Evolutionary conservation across 2,113 vertebrate species (phyloP).

Genomic region (Nansenia antarctica): DNA sequence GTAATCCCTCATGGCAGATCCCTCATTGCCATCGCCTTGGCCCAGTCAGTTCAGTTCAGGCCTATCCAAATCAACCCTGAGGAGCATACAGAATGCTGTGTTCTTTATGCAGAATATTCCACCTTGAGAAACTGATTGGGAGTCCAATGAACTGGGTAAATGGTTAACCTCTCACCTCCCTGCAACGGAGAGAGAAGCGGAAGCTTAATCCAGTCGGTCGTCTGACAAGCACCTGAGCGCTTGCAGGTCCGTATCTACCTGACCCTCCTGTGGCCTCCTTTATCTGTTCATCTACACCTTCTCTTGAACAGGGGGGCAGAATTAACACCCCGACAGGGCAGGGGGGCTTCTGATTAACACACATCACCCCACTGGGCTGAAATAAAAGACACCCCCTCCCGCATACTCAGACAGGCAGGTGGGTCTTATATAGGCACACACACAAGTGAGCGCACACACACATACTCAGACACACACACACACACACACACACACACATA

Average conservation of each 20-base stretch:
- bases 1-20: constrained; percentile 63
- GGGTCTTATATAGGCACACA: no score
- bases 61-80: constrained; percentile 72
- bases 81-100: constrained; percentile 86
- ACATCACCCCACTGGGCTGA: constrained; percentile 80
- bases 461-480: no score
- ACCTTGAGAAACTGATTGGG: constrained; percentile 84
- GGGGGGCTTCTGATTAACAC: constrained; percentile 90
- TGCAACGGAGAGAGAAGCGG: constrained; percentile 77
- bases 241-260: constrained; percentile 89
- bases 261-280: constrained; percentile 92
- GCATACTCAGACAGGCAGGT: no score
- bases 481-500: no score
- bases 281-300: constrained; percentile 99
- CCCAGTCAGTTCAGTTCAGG: not conserved
- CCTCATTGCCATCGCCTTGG: not conserved
- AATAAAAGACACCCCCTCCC: constrained; percentile 62
- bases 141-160: constrained; percentile 92
- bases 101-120: constrained; percentile 91
- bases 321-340: constrained; percentile 91
- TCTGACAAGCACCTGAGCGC: constrained; percentile 94
- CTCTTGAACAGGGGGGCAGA: constrained; percentile 86
- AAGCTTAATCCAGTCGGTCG: constrained; percentile 97
- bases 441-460: no score
- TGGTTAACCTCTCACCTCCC: constrained; percentile 88